Percentiles rank a stretch among this genome's conserved stretches.
These are phyloP conservation scores for Nesometra sesokonis DNA, from an alignment of 35 echinoderm and acorn worm species.

Conservation along the genomic window DNA sequence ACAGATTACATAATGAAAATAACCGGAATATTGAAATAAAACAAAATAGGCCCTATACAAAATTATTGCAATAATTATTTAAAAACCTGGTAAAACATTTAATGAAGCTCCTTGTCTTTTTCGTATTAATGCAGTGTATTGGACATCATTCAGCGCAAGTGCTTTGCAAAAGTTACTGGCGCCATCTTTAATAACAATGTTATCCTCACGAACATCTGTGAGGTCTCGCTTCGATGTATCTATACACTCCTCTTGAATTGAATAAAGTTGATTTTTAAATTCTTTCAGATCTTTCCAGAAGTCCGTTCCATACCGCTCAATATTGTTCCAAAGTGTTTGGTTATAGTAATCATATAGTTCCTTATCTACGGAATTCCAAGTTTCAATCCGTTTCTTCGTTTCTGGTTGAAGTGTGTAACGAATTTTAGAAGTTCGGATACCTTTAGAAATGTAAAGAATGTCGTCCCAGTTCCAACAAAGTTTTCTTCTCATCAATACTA, in stretches of 20 bases:
- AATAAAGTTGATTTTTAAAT: background rate
- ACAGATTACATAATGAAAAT: too few species aligned
- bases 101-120: background rate
- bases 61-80: too few species aligned
- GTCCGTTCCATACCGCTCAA: background rate
- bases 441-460: conserved; percentile 49
- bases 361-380: conserved; percentile 10
- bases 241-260: background rate
- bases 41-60: too few species aligned
- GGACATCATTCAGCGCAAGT: background rate
- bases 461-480: conserved; percentile 46
- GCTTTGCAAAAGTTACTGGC: background rate
- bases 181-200: background rate
- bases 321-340: conserved; percentile 21
- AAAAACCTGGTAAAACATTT: too few species aligned
- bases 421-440: background rate
- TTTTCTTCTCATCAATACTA: conserved; percentile 33
- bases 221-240: background rate
- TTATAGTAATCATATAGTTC: conserved; percentile 26
- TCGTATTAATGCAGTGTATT: background rate
- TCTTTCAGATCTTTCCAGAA: conserved; percentile 6
- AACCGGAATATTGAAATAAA: too few species aligned
- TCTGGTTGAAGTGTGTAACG: background rate
- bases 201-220: background rate
- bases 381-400: background rate